phyloP scores from a whole-genome alignment of 2,113 vertebrate genomes.

The Arenaria interpres region DNA sequence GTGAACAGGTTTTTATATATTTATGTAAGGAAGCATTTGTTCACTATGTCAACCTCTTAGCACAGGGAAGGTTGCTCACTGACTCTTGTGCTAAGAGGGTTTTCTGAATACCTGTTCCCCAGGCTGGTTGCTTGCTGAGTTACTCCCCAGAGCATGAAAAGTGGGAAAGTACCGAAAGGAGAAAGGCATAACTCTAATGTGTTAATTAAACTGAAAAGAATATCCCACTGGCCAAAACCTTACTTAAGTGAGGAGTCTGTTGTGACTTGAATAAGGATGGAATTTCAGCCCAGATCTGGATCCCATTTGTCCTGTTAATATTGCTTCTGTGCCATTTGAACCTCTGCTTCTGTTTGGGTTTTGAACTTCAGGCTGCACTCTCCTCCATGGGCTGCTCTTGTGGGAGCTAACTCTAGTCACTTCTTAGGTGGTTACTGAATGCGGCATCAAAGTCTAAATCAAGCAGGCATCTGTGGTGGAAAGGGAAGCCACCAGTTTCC shows the following conservation, averaged over 20 bases:
- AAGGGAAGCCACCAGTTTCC: not conserved
- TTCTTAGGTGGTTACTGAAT: not conserved
- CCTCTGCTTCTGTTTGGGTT: not conserved
- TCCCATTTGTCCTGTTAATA: not conserved
- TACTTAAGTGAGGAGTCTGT: not conserved
- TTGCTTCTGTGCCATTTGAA: not conserved
- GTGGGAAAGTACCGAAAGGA: not conserved
- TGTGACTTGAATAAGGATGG: not conserved
- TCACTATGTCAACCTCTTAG: not conserved
- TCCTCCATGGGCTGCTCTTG: not conserved
- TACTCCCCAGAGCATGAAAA: not conserved
- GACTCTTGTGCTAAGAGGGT: not conserved
- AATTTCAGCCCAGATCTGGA: not conserved
- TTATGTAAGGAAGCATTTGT: not conserved
- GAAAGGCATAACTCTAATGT: not conserved
- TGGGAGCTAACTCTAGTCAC: not conserved
- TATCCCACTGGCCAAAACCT: not conserved
- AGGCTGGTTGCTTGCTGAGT: not conserved
- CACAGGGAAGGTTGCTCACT: not conserved
- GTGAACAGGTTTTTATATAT: not conserved
- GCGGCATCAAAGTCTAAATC: not conserved
- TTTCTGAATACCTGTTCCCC: not conserved
- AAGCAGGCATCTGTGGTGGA: not conserved
- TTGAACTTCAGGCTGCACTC: not conserved
- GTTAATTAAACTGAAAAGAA: not conserved